These are phyloP conservation scores for Drosophila pseudoananassae DNA, from an alignment of 1,140 invertebrate genomes.

Conservation along the genomic window DNA sequence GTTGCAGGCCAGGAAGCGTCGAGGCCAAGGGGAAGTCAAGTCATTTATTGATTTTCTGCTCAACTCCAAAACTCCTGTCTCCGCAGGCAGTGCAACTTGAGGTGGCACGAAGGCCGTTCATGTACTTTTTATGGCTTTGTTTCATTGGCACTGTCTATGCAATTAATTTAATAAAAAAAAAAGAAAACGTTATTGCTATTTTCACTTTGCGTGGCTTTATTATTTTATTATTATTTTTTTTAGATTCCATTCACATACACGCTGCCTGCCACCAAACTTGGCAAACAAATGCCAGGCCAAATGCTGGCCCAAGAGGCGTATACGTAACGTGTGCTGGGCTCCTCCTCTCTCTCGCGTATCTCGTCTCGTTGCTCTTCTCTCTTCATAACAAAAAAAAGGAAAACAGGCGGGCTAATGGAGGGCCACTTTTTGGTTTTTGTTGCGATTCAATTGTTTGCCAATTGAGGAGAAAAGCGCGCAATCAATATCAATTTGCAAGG, in stretches of 20 bases:
- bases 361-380: neutral
- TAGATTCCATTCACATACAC: conserved; percentile 37
- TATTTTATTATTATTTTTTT: conserved; percentile 41
- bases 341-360: conserved; percentile 7
- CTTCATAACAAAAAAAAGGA: conserved; percentile 38
- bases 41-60: conserved; percentile 70
- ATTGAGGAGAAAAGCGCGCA: conserved; percentile 67
- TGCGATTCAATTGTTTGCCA: conserved; percentile 72
- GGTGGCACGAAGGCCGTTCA: conserved; percentile 6
- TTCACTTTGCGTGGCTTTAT: conserved; percentile 5
- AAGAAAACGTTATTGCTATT: neutral
- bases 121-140: neutral
- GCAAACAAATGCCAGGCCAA: conserved; percentile 56
- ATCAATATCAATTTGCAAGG: conserved; percentile 70
- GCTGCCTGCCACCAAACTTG: conserved; percentile 32
- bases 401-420: conserved; percentile 19
- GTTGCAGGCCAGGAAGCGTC: conserved; percentile 25
- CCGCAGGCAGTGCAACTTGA: conserved; percentile 16
- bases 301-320: conserved; percentile 60
- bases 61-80: conserved; percentile 30
- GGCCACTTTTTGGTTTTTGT: conserved; percentile 27
- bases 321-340: conserved; percentile 65
- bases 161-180: too few relatives aligned
- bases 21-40: conserved; percentile 29
- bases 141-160: neutral